A percentile compares a stretch with the other conserved stretches of the same genome.
Conservation (phyloP, 2,113 vertebrate species). For the Grammomys surdaster region DNA sequence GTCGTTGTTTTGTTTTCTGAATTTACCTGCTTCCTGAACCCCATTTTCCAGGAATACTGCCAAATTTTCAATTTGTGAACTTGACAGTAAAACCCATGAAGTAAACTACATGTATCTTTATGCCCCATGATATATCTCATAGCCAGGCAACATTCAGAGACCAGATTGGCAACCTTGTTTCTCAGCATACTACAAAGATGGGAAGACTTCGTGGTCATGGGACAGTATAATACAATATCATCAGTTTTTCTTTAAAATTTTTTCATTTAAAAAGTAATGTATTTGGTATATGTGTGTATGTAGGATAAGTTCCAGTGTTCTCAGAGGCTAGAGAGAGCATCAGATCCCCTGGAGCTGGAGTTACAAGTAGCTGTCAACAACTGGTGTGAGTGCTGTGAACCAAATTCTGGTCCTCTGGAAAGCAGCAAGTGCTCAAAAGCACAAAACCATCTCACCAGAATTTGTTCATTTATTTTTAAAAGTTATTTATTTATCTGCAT, state of each 20-base stretch:
- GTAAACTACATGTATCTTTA: background rate
- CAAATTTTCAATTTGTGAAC: conserved; percentile 50
- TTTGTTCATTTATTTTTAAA: background rate
- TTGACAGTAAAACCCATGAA: background rate
- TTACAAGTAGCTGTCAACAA: background rate
- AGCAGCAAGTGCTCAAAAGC: background rate
- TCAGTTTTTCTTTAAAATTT: background rate
- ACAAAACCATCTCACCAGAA: background rate
- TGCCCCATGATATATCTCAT: background rate
- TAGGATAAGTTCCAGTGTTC: background rate
- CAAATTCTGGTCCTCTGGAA: background rate
- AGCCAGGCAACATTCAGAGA: background rate
- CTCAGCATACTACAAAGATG: conserved; percentile 7
- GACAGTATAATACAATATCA: background rate
- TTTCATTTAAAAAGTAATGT: background rate
- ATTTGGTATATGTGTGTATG: background rate
- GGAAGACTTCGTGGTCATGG: background rate
- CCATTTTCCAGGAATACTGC: conserved; percentile 45
- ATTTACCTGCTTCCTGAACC: conserved; percentile 59
- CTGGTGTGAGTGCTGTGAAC: background rate
- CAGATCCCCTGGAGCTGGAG: background rate
- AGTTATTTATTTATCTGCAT: background rate
- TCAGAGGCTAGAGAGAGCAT: background rate
- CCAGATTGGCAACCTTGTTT: background rate
- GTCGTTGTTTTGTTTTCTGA: conserved; percentile 32